Percentiles rank a stretch among this genome's conserved stretches.
Evolutionary conservation across 2,888 invertebrate genomes (phyloP).

Genomic region (Drosophila affinis): DNA sequence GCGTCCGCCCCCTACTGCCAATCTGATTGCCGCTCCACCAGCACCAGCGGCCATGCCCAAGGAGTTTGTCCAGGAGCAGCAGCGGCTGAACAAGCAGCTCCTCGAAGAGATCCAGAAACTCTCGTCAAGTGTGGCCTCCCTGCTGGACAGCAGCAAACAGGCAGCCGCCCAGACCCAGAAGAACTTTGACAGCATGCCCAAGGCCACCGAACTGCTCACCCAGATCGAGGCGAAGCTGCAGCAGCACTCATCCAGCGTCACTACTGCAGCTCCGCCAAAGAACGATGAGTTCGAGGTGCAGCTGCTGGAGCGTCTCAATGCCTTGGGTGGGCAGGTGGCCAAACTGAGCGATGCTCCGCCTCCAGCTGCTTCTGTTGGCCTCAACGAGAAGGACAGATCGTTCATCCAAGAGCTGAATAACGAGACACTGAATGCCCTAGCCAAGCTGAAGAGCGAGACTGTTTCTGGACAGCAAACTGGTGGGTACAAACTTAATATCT

Average conservation of each 20-base stretch:
- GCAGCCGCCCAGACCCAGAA: conserved; percentile 77
- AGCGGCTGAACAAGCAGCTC: conserved; percentile 74
- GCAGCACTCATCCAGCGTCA: conserved; percentile 70
- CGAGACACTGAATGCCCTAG: conserved; percentile 86
- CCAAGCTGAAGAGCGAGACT: conserved; percentile 85
- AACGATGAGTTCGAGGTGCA: conserved; percentile 84
- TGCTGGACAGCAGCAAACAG: conserved; percentile 71
- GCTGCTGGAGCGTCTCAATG: conserved; percentile 84
- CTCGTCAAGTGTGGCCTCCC: conserved; percentile 66
- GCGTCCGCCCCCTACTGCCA: conserved; percentile 63
- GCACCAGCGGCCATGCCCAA: conserved; percentile 52
- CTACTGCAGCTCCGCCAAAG: conserved; percentile 74
- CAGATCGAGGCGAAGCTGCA: conserved; percentile 81
- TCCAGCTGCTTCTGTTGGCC: conserved; percentile 47
- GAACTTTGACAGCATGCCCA: conserved; percentile 72
- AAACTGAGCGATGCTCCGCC: conserved; percentile 74
- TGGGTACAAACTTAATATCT: conserved; percentile 68
- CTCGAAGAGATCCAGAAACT: conserved; percentile 74
- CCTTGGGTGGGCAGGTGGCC: conserved; percentile 84
- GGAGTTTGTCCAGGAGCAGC: conserved; percentile 71
- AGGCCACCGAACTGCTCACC: conserved; percentile 75
- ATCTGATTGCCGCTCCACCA: conserved; percentile 31
- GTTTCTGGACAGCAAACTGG: conserved; percentile 84
- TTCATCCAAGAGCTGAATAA: conserved; percentile 86
- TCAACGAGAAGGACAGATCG: conserved; percentile 84